Evolutionary conservation across 2,797 vertebrate genomes (phyloP).

Genomic region (Moxostoma hubbsi): DNA sequence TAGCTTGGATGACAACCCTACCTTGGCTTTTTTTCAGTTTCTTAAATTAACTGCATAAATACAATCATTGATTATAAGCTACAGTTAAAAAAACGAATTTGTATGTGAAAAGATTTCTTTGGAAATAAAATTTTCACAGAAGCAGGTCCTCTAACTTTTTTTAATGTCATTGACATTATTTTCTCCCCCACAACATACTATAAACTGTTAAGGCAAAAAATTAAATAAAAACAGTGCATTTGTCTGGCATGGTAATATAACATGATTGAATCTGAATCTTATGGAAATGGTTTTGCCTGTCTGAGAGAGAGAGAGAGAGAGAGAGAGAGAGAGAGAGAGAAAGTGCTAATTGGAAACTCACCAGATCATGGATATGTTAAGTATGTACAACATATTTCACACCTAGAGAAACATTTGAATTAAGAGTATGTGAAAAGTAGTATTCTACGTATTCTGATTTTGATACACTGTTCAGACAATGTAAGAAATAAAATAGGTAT

Average conservation of each 20-base stretch:
- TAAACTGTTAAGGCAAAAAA: not conserved
- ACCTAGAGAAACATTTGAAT: conserved; percentile 8
- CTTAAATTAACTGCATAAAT: not conserved
- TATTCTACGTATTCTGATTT: conserved; percentile 9
- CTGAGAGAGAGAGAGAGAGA: not conserved
- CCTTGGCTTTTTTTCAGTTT: not conserved
- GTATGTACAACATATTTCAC: conserved; percentile 17
- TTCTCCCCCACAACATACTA: too few relatives aligned
- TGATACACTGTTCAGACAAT: not conserved
- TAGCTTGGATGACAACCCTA: not conserved
- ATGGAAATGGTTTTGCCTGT: not conserved
- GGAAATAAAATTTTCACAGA: conserved; percentile 40
- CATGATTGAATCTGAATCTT: not conserved
- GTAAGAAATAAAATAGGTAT: not conserved
- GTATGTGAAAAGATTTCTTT: not conserved
- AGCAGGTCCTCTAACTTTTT: too few relatives aligned
- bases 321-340: too few relatives aligned
- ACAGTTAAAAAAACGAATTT: conserved; percentile 27
- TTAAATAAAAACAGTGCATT: too few relatives aligned
- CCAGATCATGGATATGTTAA: conserved; percentile 11
- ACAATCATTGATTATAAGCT: conserved; percentile 37
- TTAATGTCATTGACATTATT: not conserved
- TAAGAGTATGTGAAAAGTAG: too few relatives aligned
- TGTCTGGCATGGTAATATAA: not conserved
- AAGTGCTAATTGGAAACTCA: not conserved